phyloP scores from a whole-genome alignment of 1,140 invertebrate genomes.

The Ceratosolen fusciceps region DNA sequence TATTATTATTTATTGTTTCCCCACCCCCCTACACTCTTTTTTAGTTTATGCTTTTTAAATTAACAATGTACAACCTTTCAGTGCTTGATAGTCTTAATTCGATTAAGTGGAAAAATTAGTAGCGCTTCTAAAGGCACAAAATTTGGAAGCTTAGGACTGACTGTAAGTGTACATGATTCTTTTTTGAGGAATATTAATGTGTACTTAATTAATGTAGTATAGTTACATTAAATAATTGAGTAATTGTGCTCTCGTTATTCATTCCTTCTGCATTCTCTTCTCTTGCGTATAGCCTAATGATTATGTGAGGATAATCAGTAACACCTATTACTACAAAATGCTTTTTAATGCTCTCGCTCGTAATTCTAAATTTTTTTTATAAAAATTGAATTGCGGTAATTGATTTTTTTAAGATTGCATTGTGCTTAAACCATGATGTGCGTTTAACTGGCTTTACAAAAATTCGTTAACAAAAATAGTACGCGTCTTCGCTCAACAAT shows the following conservation, averaged over 20 bases:
- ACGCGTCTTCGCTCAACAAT: constrained; percentile 19
- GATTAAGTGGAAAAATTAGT: constrained; percentile 46
- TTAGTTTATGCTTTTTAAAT: constrained; percentile 26
- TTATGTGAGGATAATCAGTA: no score
- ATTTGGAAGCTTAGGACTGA: constrained; percentile 56
- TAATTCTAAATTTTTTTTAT: constrained; percentile 2
- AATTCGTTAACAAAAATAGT: constrained; percentile 42
- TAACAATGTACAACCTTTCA: constrained; percentile 25
- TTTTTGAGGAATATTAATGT: constrained; percentile 19
- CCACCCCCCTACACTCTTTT: background rate
- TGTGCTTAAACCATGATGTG: constrained; percentile 31
- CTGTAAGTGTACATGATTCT: constrained; percentile 32
- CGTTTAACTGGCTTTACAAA: constrained; percentile 14
- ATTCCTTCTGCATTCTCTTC: no score
- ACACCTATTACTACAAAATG: no score
- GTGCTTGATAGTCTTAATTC: constrained; percentile 39
- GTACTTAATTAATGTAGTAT: no score
- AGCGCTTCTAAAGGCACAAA: constrained; percentile 58
- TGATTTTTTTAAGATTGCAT: constrained; percentile 30
- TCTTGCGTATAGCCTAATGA: no score
- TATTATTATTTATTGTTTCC: no score
- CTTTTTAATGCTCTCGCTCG: background rate
- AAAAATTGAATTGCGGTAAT: no score
- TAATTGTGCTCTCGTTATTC: no score
- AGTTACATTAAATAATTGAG: no score